A percentile compares a stretch with the other conserved stretches of the same genome.
These are phyloP conservation scores for Carlito syrichta DNA, from an alignment of 2,113 vertebrate genomes.

Conservation along the genomic window DNA sequence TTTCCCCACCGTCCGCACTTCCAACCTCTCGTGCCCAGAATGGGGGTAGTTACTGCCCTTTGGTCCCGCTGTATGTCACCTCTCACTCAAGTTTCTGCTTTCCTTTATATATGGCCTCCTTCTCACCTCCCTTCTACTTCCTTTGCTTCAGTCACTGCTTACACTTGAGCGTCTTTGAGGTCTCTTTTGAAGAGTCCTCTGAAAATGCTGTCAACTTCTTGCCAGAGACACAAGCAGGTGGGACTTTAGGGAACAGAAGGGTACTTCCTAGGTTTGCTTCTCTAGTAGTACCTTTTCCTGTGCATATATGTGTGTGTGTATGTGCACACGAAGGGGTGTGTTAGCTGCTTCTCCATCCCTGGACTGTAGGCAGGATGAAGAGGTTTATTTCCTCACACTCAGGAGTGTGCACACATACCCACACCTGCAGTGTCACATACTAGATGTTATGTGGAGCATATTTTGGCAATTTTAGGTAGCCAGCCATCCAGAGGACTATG, in stretches of 20 bases:
- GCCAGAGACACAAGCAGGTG: no score
- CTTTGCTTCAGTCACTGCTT: not conserved
- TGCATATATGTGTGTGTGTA: no score
- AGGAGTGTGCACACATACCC: no score
- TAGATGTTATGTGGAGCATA: no score
- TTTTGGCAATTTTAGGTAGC: no score
- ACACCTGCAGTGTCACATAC: no score
- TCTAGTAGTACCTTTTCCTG: not conserved
- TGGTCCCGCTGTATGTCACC: not conserved
- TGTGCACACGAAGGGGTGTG: no score
- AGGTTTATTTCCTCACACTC: not conserved
- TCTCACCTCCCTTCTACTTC: not conserved
- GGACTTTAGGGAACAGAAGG: not conserved
- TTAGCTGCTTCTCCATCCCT: not conserved
- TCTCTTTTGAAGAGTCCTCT: not conserved
- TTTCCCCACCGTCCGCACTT: no score
- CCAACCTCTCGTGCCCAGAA: not conserved
- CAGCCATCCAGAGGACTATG: no score
- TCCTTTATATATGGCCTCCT: not conserved
- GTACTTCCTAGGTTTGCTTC: not conserved
- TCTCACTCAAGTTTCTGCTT: not conserved
- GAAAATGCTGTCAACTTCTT: not conserved
- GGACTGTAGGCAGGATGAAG: not conserved
- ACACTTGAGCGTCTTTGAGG: not conserved
- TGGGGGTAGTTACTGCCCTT: not conserved